These are phyloP conservation scores for Mycteria americana DNA, from an alignment of 2,797 vertebrate species.

Conservation along the genomic window DNA sequence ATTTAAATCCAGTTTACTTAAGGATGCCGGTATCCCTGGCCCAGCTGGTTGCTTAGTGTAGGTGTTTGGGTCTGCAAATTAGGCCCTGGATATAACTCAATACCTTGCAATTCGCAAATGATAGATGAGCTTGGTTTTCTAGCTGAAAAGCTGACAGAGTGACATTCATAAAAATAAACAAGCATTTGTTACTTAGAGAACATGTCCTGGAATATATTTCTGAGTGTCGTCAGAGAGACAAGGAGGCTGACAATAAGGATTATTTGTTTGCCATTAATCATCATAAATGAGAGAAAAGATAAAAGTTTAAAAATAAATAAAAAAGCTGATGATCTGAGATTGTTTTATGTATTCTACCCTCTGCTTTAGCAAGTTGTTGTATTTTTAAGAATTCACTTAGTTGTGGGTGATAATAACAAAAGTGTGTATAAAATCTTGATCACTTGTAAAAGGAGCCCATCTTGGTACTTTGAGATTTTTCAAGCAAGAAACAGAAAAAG, in stretches of 20 bases:
- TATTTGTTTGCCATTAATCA: not conserved
- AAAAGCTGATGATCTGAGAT: not conserved
- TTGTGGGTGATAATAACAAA: not conserved
- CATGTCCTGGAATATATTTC: not conserved
- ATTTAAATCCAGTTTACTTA: not conserved
- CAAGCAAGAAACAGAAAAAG: not conserved
- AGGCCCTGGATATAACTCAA: not conserved
- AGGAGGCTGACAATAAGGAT: not conserved
- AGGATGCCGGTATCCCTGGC: not conserved
- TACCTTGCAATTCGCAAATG: not conserved
- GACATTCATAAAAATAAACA: slow-evolving; percentile 21
- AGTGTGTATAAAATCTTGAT: not conserved
- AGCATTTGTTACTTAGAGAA: not conserved
- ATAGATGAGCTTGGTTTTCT: not conserved
- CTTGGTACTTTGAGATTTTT: not conserved
- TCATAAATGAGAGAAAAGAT: not conserved
- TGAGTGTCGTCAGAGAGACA: not conserved
- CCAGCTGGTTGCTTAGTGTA: not conserved
- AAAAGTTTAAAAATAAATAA: not conserved
- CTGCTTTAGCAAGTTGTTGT: not conserved
- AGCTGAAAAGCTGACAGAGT: not conserved
- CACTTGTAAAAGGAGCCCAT: not conserved
- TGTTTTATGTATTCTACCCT: not conserved
- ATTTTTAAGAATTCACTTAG: not conserved
- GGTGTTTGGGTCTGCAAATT: not conserved